phyloP scores from a whole-genome alignment of 2,888 invertebrate genomes.

The Ichneumoninae sp. region DNA sequence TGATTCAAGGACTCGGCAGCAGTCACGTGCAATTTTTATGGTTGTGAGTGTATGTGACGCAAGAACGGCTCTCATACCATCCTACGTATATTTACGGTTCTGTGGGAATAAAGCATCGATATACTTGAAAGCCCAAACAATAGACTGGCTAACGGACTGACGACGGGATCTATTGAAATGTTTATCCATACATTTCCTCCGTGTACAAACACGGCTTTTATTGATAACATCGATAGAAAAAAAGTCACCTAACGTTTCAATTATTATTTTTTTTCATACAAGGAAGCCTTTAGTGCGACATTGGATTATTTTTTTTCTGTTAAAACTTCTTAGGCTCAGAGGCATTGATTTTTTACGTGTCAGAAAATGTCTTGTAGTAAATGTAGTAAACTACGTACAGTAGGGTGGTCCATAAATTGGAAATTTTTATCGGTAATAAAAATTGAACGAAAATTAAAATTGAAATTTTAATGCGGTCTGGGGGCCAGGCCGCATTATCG shows the following conservation, averaged over 20 bases:
- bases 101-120: neutral
- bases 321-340: too few species aligned
- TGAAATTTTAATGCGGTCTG: too few species aligned
- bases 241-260: neutral
- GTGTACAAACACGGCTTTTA: neutral
- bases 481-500: too few species aligned
- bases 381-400: neutral
- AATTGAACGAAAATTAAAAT: too few species aligned
- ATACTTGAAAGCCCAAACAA: neutral
- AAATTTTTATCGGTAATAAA: too few species aligned
- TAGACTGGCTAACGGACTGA: neutral
- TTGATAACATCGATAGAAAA: neutral
- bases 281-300: neutral
- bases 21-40: constrained; percentile 1
- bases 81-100: neutral
- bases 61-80: constrained; percentile 40
- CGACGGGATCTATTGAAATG: neutral
- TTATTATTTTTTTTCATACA: neutral
- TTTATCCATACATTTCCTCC: neutral
- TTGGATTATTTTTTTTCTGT: neutral
- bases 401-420: too few species aligned
- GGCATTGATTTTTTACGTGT: neutral
- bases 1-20: constrained; percentile 57
- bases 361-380: neutral
- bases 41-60: neutral